Evolutionary conservation across 2,113 vertebrate species (phyloP), one percentile per base, ranked within the genome.

Genomic region (Microtus richardsoni): DNA sequence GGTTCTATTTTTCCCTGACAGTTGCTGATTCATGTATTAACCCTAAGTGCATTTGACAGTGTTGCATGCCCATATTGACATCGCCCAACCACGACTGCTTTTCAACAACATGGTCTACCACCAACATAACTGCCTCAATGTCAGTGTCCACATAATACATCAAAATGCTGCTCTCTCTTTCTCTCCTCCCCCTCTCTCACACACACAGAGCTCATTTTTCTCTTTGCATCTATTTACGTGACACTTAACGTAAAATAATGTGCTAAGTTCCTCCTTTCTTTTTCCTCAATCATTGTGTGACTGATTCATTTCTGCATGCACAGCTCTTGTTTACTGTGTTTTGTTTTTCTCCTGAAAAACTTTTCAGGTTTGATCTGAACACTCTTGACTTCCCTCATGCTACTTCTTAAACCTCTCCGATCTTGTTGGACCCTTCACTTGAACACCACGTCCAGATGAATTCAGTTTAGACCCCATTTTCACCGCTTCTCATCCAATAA

Each of bases 381-480:
- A n/a, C 7, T 28, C 74, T 77, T 9, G 74, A 7, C 33, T 44
- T 33, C 30, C 17, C 19, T 44, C 24, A 64, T 9, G 3, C 33
- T 11, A 19, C 13, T 54, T 24, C 75, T 41, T 66, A 14, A 10
- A 39, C 19, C 11, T 60, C 49, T 36, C 66, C 17, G 11, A 62
- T 1, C 28, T 66, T 10, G 2, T 75, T 39, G 16, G 36, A 71
- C 39, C 19, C 5, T 30, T 33, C 0, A 0, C 3, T 36, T 80
- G 10, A 7, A 54, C 4, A 22, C 7, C 28, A 33, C 0, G 0
- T 4, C 7, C 30, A 3, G 9, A 3, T 17, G 11, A 6, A 62
- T 36, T 33, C n/a, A n/a, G 22, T 5, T 36, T 71, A 26, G 17
- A 60, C 1, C 41, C 17, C 19, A 24, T 2, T 70, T 4, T 1